A percentile compares a stretch with the other conserved stretches of the same genome.
Evolutionary conservation across 1,140 invertebrate species (phyloP).

Genomic region (Adoxophyes honmai): DNA sequence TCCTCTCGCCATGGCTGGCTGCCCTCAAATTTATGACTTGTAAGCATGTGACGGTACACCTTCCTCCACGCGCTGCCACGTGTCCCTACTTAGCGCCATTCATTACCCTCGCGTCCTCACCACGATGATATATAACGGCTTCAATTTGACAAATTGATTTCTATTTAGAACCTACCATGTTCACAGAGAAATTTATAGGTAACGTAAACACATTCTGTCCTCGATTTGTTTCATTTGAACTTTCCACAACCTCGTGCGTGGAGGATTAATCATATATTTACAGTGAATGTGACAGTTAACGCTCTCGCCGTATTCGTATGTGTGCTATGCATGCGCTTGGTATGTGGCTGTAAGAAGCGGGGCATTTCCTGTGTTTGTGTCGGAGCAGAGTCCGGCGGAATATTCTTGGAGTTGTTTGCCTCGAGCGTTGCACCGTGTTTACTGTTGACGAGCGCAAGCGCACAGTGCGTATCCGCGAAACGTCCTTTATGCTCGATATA

Average conservation of each 20-base stretch:
- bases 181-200: neutral
- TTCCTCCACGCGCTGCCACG: neutral
- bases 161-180: neutral
- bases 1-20: neutral
- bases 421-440: constrained; percentile 53
- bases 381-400: constrained; percentile 56
- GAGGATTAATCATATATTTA: constrained; percentile 7
- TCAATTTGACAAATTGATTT: constrained; percentile 2
- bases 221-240: neutral
- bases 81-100: neutral
- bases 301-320: constrained; percentile 29
- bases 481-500: neutral
- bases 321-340: constrained; percentile 33
- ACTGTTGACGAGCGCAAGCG: constrained; percentile 33
- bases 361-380: constrained; percentile 44
- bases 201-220: neutral
- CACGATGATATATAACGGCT: constrained; percentile 3
- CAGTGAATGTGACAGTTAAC: constrained; percentile 4
- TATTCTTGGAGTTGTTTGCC: constrained; percentile 46
- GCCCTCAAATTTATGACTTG: constrained; percentile 2
- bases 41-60: neutral
- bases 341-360: constrained; percentile 33
- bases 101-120: neutral
- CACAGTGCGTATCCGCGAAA: neutral
- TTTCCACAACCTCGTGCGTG: neutral